Base-by-base conservation (phyloP, 2,888 invertebrate genomes). In the Parelbella ahira region DNA sequence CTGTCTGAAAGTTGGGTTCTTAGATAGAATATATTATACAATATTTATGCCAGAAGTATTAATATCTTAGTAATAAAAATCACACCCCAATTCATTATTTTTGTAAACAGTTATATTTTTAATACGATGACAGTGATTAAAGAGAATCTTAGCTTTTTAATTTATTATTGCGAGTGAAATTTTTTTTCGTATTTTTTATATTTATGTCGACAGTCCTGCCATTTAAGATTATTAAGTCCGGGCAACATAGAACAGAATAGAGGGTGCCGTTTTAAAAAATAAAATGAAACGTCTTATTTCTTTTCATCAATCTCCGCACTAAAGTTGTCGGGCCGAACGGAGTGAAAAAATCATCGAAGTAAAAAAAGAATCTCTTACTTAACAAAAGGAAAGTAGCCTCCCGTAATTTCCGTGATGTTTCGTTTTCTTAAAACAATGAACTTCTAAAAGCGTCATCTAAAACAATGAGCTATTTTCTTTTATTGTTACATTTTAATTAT, bases 401-500 rank as follows among this genome's bases (percentile, higher is more conserved):
- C 46, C 42, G 42, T 50, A 53, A 54, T 62, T 55, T 49, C 53
- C 55, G 48, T 49, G 53, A 54, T 58, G 56, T 49, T 50, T 51
- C 52, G 55, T 62, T 54, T 62, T 62, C 58, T 60, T 58, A 51
- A 49, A 61, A 63, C 58, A 63, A 58, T 64, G 58, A 42, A 42
- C 29, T 29, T 42, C 42, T 42, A 42, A 42, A 42, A 34, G 42
- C 42, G 42, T 25, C 42, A 34, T 34, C 29, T 42, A 42, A 42
- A 42, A 42, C 42, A 42, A 42, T 42, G 42, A 42, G 34, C 23
- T 42, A 42, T 42, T 42, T 42, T 42, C 42, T 36, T n/a, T 41
- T 42, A 42, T 42, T 42, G 42, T 42, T 29, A 42, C 42, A 43
- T 43, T 43, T 43, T 43, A 43, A 43, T 43, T 43, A 43, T 43